These are phyloP conservation scores for Odocoileus virginianus DNA, from an alignment of 2,113 vertebrate genomes.

Conservation along the genomic window DNA sequence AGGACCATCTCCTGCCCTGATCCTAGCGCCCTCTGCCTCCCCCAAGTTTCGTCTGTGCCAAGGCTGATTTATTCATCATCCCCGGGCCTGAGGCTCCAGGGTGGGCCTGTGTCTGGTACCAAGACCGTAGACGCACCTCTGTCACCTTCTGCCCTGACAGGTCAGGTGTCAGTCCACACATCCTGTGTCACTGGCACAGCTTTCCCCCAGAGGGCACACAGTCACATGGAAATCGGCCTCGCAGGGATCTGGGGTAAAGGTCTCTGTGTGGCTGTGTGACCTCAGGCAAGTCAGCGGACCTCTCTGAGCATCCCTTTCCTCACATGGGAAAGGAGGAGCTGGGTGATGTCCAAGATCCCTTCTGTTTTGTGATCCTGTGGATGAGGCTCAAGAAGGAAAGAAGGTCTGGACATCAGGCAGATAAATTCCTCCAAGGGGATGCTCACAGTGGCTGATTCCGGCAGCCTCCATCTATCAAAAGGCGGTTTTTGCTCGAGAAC, in stretches of 20 bases:
- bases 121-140: rapidly evolving
- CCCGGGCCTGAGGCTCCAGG: neutral
- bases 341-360: neutral
- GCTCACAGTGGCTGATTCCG: neutral
- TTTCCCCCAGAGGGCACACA: neutral
- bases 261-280: neutral
- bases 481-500: neutral
- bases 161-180: neutral
- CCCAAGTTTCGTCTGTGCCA: neutral
- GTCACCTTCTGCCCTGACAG: neutral
- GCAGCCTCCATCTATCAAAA: neutral
- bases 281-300: neutral
- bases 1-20: too few species aligned
- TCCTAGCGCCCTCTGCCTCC: neutral
- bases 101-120: neutral
- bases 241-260: neutral
- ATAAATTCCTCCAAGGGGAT: neutral
- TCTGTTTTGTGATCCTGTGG: neutral
- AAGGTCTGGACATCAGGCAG: neutral
- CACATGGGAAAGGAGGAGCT: neutral
- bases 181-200: neutral
- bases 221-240: neutral
- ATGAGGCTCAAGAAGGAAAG: neutral
- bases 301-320: neutral
- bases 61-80: neutral